Conservation (phyloP, 1,140 invertebrate genomes). For the Neodiprion fabricii region DNA sequence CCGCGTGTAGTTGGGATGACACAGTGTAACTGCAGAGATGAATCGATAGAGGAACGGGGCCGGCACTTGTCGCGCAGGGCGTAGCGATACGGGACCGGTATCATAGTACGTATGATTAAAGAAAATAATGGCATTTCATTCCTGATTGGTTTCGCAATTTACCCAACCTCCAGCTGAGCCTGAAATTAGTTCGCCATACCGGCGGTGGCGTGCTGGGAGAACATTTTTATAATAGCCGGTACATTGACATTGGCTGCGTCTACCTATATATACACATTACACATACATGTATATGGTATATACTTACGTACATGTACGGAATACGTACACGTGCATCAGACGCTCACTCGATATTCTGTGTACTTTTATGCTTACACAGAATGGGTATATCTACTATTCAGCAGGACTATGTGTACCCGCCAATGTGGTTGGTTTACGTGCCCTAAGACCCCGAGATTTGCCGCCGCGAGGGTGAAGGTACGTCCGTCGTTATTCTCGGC, state of each 20-base stretch:
- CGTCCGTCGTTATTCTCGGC: too few species aligned
- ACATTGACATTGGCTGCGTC: not conserved
- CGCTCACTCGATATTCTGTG: too few species aligned
- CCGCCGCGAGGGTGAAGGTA: too few species aligned
- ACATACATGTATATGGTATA: not conserved
- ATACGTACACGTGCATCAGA: too few species aligned
- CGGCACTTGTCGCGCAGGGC: not conserved
- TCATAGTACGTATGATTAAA: not conserved
- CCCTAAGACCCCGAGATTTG: too few species aligned
- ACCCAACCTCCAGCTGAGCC: slow-evolving; percentile 1
- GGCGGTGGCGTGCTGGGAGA: not conserved
- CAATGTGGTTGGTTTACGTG: too few species aligned
- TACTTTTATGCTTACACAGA: too few species aligned
- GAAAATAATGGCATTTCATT: not conserved
- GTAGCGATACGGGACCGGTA: not conserved
- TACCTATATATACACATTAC: not conserved
- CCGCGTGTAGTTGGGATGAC: not conserved
- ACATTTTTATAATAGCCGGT: not conserved
- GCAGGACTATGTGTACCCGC: too few species aligned
- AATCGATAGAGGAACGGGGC: not conserved
- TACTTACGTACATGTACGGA: not conserved
- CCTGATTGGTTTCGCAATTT: slow-evolving; percentile 4
- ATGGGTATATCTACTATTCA: too few species aligned
- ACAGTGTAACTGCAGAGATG: not conserved
- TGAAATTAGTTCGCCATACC: not conserved